A percentile compares a stretch with the other conserved stretches of the same genome.
These are phyloP conservation scores for Druon quercuslanigerum DNA, from an alignment of 1,140 invertebrate species.

Conservation along the genomic window DNA sequence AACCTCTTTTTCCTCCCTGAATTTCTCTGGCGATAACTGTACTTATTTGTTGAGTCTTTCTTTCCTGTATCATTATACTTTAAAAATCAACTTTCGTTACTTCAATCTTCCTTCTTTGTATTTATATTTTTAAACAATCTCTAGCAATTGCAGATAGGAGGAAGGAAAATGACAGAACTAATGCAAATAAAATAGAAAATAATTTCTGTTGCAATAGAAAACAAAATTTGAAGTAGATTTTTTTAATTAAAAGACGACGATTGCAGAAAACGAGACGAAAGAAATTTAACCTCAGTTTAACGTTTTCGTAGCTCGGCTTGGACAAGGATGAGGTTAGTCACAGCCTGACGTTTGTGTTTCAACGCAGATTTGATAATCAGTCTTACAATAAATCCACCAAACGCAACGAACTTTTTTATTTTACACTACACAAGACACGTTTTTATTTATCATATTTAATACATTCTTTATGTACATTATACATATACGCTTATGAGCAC, in stretches of 20 bases:
- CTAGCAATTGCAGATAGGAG: too few relatives aligned
- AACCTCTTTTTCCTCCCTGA: neutral
- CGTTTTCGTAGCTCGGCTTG: slow-evolving; percentile 88
- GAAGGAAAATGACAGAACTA: too few relatives aligned
- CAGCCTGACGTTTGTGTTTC: slow-evolving; percentile 60
- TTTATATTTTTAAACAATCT: too few relatives aligned
- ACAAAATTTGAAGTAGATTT: neutral
- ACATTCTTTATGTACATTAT: slow-evolving; percentile 6
- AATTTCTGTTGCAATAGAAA: too few relatives aligned
- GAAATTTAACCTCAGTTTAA: slow-evolving; percentile 73
- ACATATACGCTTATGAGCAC: slow-evolving; percentile 21
- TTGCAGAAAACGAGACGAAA: slow-evolving; percentile 56
- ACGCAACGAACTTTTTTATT: slow-evolving; percentile 58
- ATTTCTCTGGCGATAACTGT: neutral
- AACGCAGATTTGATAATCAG: slow-evolving; percentile 58
- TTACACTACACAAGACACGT: neutral
- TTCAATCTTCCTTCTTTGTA: neutral
- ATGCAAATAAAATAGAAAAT: too few relatives aligned
- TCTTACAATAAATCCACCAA: slow-evolving; percentile 59
- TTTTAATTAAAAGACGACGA: slow-evolving; percentile 14
- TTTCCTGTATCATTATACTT: neutral
- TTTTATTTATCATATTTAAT: slow-evolving; percentile 41
- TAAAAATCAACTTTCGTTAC: neutral
- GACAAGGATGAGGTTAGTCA: slow-evolving; percentile 89
- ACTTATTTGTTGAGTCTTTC: neutral